Base-by-base conservation (phyloP, 1,140 invertebrate genomes). In the Odontomachus brunneus region DNA sequence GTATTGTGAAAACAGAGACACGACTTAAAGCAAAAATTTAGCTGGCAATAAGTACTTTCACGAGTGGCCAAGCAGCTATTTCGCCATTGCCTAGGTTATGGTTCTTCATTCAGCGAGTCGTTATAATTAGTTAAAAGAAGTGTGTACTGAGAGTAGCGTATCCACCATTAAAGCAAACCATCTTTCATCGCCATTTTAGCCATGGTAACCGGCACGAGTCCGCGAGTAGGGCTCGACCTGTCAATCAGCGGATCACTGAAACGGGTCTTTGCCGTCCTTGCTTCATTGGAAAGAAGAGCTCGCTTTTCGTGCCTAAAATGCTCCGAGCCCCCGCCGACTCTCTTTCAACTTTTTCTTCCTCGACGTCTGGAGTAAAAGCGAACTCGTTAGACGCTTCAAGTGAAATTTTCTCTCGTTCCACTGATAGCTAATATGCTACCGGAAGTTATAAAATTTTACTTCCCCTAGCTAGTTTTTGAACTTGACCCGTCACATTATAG, bases 121-220 rank as follows among this genome's bases (percentile, higher is more conserved):
- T 67, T 57, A 29, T 69, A 66, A 80, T 69, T 49, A 44, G 26
- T 15, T 1, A 3, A 26, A 65, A 74, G n/a, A 49, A 74, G 5
- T 26, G 19, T 22, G n/a, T 38, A n/a, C 19, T 4, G 15, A 15
- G 51, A 19, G 48, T 14, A 24, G 48, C 51, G 33, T 38, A 82
- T 86, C 87, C 81, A 89, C 85, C 88, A 91, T 92, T 91, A 92
- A 90, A 92, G 91, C 92, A 91, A 92, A 92, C 86, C 90, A 90
- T 92, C 92, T 83, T 88, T 91, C 90, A 89, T 89, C 91, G 91
- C 91, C 92, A 92, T 93, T 92, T 92, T 92, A 90, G 80, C 84
- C 38, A 82, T 90, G 88, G 82, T 86, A 88, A 76, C 85, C 82
- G 60, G 53, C 48, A 62, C 72, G 73, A 29, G 71, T 53, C 66